A percentile compares a stretch with the other conserved stretches of the same genome.
Conservation (phyloP, 2,888 invertebrate species). For the Lasioglossum leucozonium region DNA sequence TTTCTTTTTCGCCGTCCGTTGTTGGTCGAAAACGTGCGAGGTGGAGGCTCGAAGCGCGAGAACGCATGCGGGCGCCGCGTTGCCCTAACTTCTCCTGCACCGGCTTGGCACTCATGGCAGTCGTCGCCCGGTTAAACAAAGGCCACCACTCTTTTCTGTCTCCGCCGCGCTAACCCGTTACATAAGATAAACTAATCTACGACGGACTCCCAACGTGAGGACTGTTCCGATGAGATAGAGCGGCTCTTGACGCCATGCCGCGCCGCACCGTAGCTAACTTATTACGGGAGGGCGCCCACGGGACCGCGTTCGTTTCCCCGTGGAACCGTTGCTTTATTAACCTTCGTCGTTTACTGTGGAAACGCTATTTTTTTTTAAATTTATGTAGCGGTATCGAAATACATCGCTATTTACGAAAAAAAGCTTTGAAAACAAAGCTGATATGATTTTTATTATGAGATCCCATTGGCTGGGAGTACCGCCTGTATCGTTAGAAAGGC, state of each 20-base stretch:
- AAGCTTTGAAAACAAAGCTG: background rate
- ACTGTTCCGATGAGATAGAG: conserved; percentile 40
- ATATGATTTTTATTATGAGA: background rate
- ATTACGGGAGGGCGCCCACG: conserved; percentile 41
- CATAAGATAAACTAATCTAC: conserved; percentile 72
- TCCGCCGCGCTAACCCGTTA: conserved; percentile 50
- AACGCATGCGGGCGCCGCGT: conserved; percentile 66
- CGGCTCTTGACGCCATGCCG: background rate
- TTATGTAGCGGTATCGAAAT: too few species aligned
- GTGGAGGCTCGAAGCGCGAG: background rate
- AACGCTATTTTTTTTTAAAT: too few species aligned
- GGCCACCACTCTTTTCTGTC: conserved; percentile 60
- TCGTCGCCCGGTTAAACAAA: conserved; percentile 58
- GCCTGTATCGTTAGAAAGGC: background rate
- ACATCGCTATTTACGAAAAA: background rate
- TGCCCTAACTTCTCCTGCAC: conserved; percentile 3
- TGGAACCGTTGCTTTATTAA: background rate
- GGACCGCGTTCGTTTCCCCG: conserved; percentile 1
- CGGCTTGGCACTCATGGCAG: conserved; percentile 15
- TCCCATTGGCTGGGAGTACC: background rate
- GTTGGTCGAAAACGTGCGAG: background rate
- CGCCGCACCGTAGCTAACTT: conserved; percentile 23
- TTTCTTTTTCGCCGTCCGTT: background rate
- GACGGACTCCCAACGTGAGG: conserved; percentile 36
- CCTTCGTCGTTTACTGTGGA: background rate